phyloP scores from a whole-genome alignment of 1,140 invertebrate genomes.

The Aphaenogaster ashmeadi region DNA sequence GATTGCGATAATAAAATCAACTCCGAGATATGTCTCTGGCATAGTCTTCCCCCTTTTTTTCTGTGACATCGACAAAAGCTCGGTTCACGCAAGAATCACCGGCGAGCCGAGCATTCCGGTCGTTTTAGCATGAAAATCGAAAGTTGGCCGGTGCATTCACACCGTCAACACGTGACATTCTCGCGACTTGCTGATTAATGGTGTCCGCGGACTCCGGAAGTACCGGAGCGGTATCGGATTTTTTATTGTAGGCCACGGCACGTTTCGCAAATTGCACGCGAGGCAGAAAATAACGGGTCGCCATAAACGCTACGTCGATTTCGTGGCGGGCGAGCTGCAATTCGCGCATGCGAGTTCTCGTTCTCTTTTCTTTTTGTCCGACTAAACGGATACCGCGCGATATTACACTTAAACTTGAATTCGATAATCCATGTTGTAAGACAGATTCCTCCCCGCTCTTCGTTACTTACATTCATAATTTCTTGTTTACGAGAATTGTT shows the following conservation, averaged over 20 bases:
- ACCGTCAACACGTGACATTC: conserved; percentile 63
- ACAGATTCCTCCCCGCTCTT: background rate
- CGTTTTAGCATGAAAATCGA: conserved; percentile 52
- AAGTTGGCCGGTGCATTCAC: conserved; percentile 62
- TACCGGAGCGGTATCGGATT: conserved; percentile 65
- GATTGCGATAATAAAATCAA: background rate
- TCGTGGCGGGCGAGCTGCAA: background rate
- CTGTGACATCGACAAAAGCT: background rate
- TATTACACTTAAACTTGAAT: background rate
- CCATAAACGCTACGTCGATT: conserved; percentile 43
- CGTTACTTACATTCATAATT: background rate
- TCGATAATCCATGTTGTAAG: background rate
- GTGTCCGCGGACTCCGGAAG: conserved; percentile 68
- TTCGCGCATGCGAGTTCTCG: background rate
- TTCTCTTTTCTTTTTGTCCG: background rate
- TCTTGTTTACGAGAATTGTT: background rate
- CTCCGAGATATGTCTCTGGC: background rate
- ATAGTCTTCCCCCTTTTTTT: background rate
- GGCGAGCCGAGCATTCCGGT: background rate
- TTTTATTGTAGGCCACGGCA: conserved; percentile 66
- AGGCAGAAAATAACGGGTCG: conserved; percentile 69
- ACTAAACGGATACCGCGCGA: background rate
- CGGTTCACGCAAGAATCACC: background rate
- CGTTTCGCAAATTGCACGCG: conserved; percentile 42
- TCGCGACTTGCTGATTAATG: conserved; percentile 68